A percentile compares a stretch with the other conserved stretches of the same genome.
These are phyloP conservation scores for Borostomias antarcticus DNA, from an alignment of 2,797 vertebrate genomes.

Conservation along the genomic window DNA sequence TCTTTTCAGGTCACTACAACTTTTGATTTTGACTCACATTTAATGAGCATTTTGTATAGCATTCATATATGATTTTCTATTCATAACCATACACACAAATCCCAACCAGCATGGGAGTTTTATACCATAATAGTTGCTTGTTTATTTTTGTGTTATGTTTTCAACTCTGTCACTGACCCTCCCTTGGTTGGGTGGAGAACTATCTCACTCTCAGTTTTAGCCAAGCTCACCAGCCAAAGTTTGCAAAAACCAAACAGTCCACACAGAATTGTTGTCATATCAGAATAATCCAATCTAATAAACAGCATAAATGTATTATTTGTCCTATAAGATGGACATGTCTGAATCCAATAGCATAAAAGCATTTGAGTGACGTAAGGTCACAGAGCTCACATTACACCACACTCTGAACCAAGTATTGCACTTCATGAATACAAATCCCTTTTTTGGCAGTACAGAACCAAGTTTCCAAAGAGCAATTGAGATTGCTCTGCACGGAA, in stretches of 20 bases:
- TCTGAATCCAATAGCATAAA: no score
- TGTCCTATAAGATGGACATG: no score
- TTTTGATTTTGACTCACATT: no score
- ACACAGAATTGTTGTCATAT: conserved; percentile 17
- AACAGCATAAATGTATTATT: no score
- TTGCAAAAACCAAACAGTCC: conserved; percentile 32
- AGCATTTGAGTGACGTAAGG: neutral
- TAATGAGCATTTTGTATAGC: no score
- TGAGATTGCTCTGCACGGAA: conserved; percentile 48
- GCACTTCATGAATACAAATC: conserved; percentile 40
- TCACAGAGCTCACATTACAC: conserved; percentile 20
- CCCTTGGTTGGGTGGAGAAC: conserved; percentile 25
- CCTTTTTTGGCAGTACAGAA: conserved; percentile 42
- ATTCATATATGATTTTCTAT: no score
- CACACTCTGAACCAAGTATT: conserved; percentile 28
- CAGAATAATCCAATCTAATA: neutral
- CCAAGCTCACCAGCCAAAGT: conserved; percentile 40
- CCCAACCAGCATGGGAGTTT: no score
- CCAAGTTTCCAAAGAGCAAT: conserved; percentile 57
- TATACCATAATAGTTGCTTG: neutral
- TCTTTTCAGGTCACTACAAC: neutral
- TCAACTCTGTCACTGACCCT: neutral
- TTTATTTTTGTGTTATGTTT: neutral
- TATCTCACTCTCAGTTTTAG: conserved; percentile 11
- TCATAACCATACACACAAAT: no score